Percentiles rank a stretch among this genome's conserved stretches.
These are phyloP conservation scores for Allobates femoralis DNA, from an alignment of 2,797 vertebrate genomes.

Conservation along the genomic window DNA sequence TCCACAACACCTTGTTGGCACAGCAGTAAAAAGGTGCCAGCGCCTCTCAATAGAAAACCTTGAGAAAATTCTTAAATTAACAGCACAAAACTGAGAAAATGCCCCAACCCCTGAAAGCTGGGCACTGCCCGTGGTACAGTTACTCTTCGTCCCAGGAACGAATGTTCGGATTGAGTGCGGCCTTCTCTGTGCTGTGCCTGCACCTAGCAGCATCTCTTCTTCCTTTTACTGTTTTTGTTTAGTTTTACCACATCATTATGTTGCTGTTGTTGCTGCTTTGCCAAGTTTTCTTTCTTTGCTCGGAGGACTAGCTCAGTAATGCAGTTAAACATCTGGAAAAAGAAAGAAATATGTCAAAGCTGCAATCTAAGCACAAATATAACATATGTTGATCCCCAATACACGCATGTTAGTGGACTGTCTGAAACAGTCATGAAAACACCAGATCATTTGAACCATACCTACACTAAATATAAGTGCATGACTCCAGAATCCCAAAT, in stretches of 20 bases:
- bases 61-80: constrained; percentile 86
- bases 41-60: constrained; percentile 80
- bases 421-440: too few relatives aligned
- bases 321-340: constrained; percentile 96
- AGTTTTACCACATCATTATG: constrained; percentile 98
- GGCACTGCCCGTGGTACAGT: constrained; percentile 69
- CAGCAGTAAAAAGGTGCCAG: constrained; percentile 77
- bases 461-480: too few relatives aligned
- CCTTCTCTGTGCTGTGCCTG: constrained; percentile 72
- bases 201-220: constrained; percentile 97
- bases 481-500: too few relatives aligned
- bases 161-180: constrained; percentile 72
- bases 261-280: constrained; percentile 97
- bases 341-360: not conserved
- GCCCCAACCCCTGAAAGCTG: constrained; percentile 76
- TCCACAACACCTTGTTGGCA: constrained; percentile 81
- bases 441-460: too few relatives aligned
- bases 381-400: too few relatives aligned
- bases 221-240: constrained; percentile 97
- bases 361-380: not conserved
- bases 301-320: constrained; percentile 97
- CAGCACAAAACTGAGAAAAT: constrained; percentile 83
- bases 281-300: constrained; percentile 96
- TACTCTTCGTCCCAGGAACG: constrained; percentile 59
- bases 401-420: too few relatives aligned